A percentile compares a stretch with the other conserved stretches of the same genome.
Evolutionary conservation across 2,888 invertebrate genomes (phyloP).

Genomic region (Neoaliturus tenellus): DNA sequence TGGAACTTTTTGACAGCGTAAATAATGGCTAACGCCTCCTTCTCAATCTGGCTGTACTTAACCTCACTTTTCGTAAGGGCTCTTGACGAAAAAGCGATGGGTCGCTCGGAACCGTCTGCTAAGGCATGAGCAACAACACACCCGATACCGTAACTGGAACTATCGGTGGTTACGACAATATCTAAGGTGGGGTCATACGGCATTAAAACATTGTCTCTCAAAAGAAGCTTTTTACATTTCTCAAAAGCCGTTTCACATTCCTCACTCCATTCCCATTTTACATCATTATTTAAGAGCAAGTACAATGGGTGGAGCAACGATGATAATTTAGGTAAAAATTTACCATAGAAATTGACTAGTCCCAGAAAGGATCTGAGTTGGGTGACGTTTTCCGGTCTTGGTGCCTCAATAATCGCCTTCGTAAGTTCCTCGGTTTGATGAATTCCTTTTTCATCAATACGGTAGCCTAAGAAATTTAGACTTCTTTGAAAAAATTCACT

Average conservation of each 20-base stretch:
- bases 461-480: slow-evolving; percentile 51
- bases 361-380: neutral
- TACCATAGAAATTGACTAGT: neutral
- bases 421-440: neutral
- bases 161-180: slow-evolving; percentile 42
- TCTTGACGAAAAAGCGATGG: slow-evolving; percentile 41
- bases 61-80: slow-evolving; percentile 42
- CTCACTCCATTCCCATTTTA: neutral
- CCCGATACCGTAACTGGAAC: slow-evolving; percentile 46
- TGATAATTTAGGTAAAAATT: neutral
- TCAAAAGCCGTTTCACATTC: neutral
- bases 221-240: neutral
- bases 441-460: neutral
- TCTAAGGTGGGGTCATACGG: slow-evolving; percentile 37
- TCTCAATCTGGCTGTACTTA: slow-evolving; percentile 50
- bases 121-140: slow-evolving; percentile 11
- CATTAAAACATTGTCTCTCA: neutral
- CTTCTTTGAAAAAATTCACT: slow-evolving; percentile 34
- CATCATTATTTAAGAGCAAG: neutral
- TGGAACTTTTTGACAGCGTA: slow-evolving; percentile 54
- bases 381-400: neutral
- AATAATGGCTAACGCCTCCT: slow-evolving; percentile 49
- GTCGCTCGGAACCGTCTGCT: slow-evolving; percentile 17
- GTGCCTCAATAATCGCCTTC: neutral
- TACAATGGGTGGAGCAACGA: neutral